Percentiles rank a stretch among this genome's conserved stretches.
These are phyloP conservation scores for Sarcophaga bullata DNA, from an alignment of 1,140 invertebrate genomes.

Conservation along the genomic window DNA sequence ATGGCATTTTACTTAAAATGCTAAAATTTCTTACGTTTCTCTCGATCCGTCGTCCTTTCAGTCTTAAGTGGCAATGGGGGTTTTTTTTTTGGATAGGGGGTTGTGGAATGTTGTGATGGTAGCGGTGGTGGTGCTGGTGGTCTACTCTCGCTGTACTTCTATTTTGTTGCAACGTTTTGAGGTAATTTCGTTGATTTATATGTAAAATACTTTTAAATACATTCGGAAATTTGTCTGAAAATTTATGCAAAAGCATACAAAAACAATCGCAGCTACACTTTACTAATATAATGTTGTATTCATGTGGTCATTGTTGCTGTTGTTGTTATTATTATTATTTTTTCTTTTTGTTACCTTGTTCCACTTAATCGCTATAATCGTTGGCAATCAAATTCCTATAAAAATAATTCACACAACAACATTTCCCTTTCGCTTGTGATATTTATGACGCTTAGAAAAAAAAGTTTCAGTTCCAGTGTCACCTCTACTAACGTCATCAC, in stretches of 20 bases:
- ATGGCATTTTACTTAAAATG: slow-evolving; percentile 22
- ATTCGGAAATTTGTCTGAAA: slow-evolving; percentile 36
- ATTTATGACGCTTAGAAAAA: too few species aligned
- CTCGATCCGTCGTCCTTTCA: background rate
- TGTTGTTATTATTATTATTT: background rate
- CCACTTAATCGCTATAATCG: slow-evolving; percentile 21
- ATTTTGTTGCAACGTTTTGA: background rate
- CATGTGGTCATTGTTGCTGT: background rate
- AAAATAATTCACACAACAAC: slow-evolving; percentile 17
- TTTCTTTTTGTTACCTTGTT: slow-evolving; percentile 17
- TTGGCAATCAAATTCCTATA: slow-evolving; percentile 24
- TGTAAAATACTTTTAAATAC: slow-evolving; percentile 29
- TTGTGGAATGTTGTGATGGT: too few species aligned
- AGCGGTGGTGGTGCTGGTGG: too few species aligned
- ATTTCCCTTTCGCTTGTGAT: background rate
- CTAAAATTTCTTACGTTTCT: background rate
- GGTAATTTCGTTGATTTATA: slow-evolving; percentile 2
- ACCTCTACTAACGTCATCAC: background rate
- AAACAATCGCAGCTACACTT: background rate
- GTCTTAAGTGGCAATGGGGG: background rate
- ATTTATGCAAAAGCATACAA: slow-evolving; percentile 22
- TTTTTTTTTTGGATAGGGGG: background rate
- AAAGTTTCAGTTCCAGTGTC: background rate
- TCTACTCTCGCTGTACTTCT: background rate
- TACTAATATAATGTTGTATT: background rate